These are phyloP conservation scores for Crossocerus cetratus DNA, from an alignment of 2,888 invertebrate genomes.

Conservation along the genomic window DNA sequence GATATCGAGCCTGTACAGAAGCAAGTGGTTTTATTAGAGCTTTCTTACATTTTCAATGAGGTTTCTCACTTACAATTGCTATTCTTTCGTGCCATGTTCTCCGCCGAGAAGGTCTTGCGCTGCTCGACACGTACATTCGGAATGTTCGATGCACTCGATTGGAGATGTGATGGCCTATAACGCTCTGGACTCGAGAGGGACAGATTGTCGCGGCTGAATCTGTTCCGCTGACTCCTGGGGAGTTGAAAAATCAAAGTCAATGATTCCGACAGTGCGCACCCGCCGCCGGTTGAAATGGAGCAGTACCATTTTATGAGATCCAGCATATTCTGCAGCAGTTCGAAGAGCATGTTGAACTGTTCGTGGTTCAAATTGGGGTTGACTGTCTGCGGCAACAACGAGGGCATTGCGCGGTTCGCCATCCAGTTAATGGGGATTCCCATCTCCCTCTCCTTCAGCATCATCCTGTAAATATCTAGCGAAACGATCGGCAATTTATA, in stretches of 20 bases:
- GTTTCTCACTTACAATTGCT: constrained; percentile 81
- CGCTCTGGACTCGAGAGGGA: constrained; percentile 87
- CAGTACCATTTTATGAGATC: constrained; percentile 86
- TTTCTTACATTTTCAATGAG: neutral
- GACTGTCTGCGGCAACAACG: constrained; percentile 93
- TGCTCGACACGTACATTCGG: constrained; percentile 92
- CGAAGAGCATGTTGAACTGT: constrained; percentile 87
- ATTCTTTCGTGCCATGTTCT: constrained; percentile 93
- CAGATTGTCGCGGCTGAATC: constrained; percentile 90
- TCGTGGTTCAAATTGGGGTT: constrained; percentile 91
- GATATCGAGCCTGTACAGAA: constrained; percentile 69
- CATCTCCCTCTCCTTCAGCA: constrained; percentile 93
- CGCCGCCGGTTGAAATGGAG: constrained; percentile 27
- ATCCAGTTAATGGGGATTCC: constrained; percentile 93
- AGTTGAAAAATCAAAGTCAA: neutral
- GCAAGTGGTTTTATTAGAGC: neutral
- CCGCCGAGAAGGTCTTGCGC: constrained; percentile 93
- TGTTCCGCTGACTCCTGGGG: constrained; percentile 86
- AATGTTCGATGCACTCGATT: constrained; percentile 91
- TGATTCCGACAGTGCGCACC: too few relatives aligned
- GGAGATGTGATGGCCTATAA: constrained; percentile 86
- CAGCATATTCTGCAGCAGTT: constrained; percentile 95
- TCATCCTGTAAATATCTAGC: constrained; percentile 92
- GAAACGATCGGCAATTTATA: neutral
- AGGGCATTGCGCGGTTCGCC: constrained; percentile 96